Percentiles rank a stretch among this genome's conserved stretches.
Conservation (phyloP, 2,797 vertebrate species). For the Spea hammondii region DNA sequence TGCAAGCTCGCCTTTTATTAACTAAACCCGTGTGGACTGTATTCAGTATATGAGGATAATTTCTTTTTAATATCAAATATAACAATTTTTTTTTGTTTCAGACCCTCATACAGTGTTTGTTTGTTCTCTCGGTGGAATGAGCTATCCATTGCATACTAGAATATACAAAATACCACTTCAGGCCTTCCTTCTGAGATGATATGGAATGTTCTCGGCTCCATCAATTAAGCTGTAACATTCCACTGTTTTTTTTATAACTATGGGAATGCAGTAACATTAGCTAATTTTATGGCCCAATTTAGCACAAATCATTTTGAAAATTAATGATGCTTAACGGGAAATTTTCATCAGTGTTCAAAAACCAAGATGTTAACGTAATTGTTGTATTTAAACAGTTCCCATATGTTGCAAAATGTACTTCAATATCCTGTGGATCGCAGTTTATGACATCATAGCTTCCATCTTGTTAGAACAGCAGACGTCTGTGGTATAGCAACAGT, state of each 20-base stretch:
- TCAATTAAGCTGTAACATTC: slow-evolving; percentile 24
- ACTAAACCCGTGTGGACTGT: too few relatives aligned
- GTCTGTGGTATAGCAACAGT: too few relatives aligned
- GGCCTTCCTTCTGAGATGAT: neutral
- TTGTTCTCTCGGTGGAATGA: slow-evolving; percentile 49
- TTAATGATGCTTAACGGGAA: slow-evolving; percentile 31
- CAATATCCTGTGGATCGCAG: slow-evolving; percentile 10
- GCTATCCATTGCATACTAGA: slow-evolving; percentile 17
- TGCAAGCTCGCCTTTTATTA: too few relatives aligned
- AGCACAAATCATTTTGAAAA: slow-evolving; percentile 34
- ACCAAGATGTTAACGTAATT: slow-evolving; percentile 11
- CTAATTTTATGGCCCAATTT: slow-evolving; percentile 21
- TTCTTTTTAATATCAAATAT: too few relatives aligned
- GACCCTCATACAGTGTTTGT: slow-evolving; percentile 54
- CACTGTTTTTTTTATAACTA: neutral
- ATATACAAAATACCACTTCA: neutral
- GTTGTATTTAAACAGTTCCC: slow-evolving; percentile 11
- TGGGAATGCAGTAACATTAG: slow-evolving; percentile 13
- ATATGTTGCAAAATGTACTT: slow-evolving; percentile 6
- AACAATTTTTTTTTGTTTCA: slow-evolving; percentile 45
- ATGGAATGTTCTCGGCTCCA: neutral
- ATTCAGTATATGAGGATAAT: too few relatives aligned
- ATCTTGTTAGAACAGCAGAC: neutral
- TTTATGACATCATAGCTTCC: neutral
- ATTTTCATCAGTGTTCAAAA: slow-evolving; percentile 15